Conservation (phyloP, 2,797 vertebrate genomes). For the Morelia viridis region DNA sequence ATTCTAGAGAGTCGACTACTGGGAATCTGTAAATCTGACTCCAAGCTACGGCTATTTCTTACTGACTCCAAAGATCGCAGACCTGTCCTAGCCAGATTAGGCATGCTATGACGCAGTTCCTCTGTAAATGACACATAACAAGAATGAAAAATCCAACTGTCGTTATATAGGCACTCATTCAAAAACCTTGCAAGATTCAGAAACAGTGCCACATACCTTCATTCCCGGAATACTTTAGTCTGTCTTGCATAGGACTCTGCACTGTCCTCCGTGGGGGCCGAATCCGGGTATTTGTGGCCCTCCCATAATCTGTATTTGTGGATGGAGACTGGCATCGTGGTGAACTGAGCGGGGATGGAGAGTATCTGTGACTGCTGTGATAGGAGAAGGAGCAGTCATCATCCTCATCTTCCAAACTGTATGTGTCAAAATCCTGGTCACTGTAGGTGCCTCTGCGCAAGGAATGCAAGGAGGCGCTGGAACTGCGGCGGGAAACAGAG, state of each 20-base stretch:
- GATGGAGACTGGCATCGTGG: slow-evolving; percentile 89
- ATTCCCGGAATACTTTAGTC: slow-evolving; percentile 83
- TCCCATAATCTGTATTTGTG: slow-evolving; percentile 70
- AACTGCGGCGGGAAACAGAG: slow-evolving; percentile 87
- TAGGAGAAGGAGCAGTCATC: slow-evolving; percentile 78
- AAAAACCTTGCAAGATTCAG: not conserved
- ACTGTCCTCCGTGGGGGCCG: slow-evolving; percentile 80
- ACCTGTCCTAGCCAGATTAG: slow-evolving; percentile 88
- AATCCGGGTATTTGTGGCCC: slow-evolving; percentile 72
- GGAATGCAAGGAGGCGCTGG: slow-evolving; percentile 87
- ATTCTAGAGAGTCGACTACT: slow-evolving; percentile 86
- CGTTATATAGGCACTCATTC: fast-evolving
- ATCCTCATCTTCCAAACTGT: slow-evolving; percentile 88
- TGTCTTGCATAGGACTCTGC: slow-evolving; percentile 81
- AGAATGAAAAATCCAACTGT: not conserved
- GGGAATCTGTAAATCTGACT: slow-evolving; percentile 91
- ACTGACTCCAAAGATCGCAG: slow-evolving; percentile 87
- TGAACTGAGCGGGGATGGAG: slow-evolving; percentile 85
- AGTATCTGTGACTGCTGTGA: slow-evolving; percentile 80
- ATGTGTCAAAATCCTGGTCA: slow-evolving; percentile 90
- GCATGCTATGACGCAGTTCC: slow-evolving; percentile 92
- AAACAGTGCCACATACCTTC: slow-evolving; percentile 76
- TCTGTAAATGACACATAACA: slow-evolving; percentile 74
- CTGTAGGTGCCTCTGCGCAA: slow-evolving; percentile 88
- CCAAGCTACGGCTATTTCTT: slow-evolving; percentile 90